phyloP scores from a whole-genome alignment of 2,113 vertebrate genomes.

The Loxodonta africana region DNA sequence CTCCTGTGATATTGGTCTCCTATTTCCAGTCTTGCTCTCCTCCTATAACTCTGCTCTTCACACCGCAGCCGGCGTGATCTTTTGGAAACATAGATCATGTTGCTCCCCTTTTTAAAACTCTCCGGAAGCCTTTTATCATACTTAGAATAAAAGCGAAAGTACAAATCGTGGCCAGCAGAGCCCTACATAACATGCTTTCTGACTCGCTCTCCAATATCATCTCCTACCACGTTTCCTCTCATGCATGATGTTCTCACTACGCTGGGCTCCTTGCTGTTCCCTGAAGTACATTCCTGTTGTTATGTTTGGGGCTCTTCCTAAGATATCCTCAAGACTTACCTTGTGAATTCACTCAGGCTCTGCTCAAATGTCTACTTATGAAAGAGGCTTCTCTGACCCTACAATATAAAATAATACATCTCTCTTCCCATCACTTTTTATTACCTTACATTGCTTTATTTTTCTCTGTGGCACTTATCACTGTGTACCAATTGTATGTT shows the following conservation, averaged over 20 bases:
- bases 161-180: background rate
- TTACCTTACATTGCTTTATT: background rate
- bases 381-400: background rate
- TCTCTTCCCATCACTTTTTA: background rate
- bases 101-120: conserved; percentile 18
- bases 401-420: background rate
- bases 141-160: background rate
- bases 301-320: background rate
- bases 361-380: background rate
- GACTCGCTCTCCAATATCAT: background rate
- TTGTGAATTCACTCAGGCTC: background rate
- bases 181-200: background rate
- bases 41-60: background rate
- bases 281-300: background rate
- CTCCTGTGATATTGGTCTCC: background rate
- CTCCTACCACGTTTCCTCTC: background rate
- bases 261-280: background rate
- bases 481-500: background rate
- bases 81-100: no score
- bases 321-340: background rate
- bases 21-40: background rate
- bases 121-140: background rate
- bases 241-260: background rate
- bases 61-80: background rate
- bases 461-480: background rate